phyloP scores from a whole-genome alignment of 2,797 vertebrate genomes.

The Tragopan temminckii region DNA sequence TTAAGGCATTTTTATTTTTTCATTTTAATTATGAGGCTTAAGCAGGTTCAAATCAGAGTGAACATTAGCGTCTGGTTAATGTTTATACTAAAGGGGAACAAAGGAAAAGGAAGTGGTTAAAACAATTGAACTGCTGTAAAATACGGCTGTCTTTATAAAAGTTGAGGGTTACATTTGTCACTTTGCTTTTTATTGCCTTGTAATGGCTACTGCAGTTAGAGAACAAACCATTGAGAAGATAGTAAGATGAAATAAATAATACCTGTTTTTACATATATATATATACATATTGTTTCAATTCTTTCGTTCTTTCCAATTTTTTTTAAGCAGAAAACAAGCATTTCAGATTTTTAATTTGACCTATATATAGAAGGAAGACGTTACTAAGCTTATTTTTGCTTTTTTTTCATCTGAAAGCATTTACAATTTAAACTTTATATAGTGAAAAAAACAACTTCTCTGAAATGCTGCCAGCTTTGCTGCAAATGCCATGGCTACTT shows the following conservation, averaged over 20 bases:
- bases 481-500: neutral
- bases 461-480: neutral
- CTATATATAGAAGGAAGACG: neutral
- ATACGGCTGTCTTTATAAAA: neutral
- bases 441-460: neutral
- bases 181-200: neutral
- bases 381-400: neutral
- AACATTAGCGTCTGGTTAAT: neutral
- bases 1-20: conserved; percentile 9
- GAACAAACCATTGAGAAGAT: neutral
- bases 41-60: neutral
- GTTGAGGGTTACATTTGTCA: neutral
- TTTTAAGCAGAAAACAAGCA: neutral
- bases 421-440: neutral
- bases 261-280: neutral
- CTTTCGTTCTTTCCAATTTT: neutral
- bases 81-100: neutral
- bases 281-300: neutral
- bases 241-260: neutral
- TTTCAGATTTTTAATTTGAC: neutral
- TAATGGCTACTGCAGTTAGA: neutral
- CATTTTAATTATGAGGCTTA: neutral
- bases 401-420: neutral
- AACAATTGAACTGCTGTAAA: neutral
- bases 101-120: neutral